Percentiles rank a stretch among this genome's conserved stretches.
Evolutionary conservation across 2,888 invertebrate species (phyloP).

Genomic region (Mayetiola destructor): DNA sequence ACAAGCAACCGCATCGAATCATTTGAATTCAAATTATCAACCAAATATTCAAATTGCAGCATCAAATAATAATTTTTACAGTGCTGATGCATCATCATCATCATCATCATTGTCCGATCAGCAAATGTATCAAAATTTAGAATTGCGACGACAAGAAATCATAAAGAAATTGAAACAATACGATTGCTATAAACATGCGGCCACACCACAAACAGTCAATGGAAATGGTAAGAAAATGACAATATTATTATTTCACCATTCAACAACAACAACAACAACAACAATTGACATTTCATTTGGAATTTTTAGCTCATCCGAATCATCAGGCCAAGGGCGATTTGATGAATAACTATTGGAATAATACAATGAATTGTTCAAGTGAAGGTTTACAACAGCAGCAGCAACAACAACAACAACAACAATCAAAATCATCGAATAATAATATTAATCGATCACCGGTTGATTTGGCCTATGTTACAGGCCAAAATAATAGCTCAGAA

Average conservation of each 20-base stretch:
- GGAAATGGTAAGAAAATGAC: slow-evolving; percentile 11
- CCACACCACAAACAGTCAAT: slow-evolving; percentile 1
- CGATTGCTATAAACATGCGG: slow-evolving; percentile 9
- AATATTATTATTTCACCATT: slow-evolving; percentile 9
- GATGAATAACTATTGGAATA: slow-evolving; percentile 18
- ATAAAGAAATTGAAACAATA: slow-evolving; percentile 15
- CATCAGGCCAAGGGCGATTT: slow-evolving; percentile 18
- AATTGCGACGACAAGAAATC: slow-evolving; percentile 17
- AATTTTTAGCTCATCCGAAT: slow-evolving; percentile 14
- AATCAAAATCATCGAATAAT: neutral
- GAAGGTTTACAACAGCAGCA: too few species aligned
- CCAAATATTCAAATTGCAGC: neutral
- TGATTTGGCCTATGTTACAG: slow-evolving; percentile 13
- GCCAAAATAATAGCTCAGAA: slow-evolving; percentile 15
- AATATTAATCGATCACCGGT: neutral
- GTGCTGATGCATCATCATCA: too few species aligned
- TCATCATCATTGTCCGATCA: slow-evolving; percentile 6
- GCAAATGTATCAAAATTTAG: slow-evolving; percentile 15
- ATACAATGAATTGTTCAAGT: neutral
- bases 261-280: slow-evolving; percentile 15
- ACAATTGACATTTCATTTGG: neutral
- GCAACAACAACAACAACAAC: neutral
- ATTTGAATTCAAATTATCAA: slow-evolving; percentile 17
- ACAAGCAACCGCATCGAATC: slow-evolving; percentile 16
- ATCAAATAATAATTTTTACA: neutral